Evolutionary conservation across 2,113 vertebrate genomes (phyloP).

Genomic region (Callospermophilus lateralis): DNA sequence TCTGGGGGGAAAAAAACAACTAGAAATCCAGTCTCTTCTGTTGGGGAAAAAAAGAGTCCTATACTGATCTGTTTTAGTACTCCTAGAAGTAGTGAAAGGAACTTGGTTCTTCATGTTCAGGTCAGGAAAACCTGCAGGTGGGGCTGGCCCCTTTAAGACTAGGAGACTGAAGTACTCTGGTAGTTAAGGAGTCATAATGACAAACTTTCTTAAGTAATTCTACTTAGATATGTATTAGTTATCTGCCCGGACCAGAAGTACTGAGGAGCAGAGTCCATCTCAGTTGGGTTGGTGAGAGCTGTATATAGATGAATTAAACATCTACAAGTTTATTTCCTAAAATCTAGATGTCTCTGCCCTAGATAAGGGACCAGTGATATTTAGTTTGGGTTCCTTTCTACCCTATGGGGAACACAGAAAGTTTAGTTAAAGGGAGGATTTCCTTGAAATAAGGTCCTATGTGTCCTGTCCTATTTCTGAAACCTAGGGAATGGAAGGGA

Average conservation of each 20-base stretch:
- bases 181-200: conserved; percentile 67
- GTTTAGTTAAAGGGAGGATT: conserved; percentile 20
- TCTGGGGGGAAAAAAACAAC: neutral
- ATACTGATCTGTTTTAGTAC: neutral
- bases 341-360: neutral
- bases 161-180: conserved; percentile 16
- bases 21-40: neutral
- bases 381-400: conserved; percentile 15
- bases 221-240: conserved; percentile 32
- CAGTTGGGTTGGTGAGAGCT: conserved; percentile 37
- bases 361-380: neutral
- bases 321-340: conserved; percentile 34
- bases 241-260: neutral
- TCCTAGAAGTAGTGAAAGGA: neutral
- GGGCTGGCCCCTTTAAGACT: conserved; percentile 67
- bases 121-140: neutral
- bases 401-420: neutral
- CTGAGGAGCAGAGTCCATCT: neutral
- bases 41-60: neutral
- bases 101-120: neutral
- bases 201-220: conserved; percentile 31
- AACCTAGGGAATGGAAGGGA: conserved; percentile 8
- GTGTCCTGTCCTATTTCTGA: conserved; percentile 19
- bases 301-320: neutral
- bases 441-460: neutral